A percentile compares a stretch with the other conserved stretches of the same genome.
Evolutionary conservation across 1,140 invertebrate species (phyloP).

Genomic region (Acarapis woodi): DNA sequence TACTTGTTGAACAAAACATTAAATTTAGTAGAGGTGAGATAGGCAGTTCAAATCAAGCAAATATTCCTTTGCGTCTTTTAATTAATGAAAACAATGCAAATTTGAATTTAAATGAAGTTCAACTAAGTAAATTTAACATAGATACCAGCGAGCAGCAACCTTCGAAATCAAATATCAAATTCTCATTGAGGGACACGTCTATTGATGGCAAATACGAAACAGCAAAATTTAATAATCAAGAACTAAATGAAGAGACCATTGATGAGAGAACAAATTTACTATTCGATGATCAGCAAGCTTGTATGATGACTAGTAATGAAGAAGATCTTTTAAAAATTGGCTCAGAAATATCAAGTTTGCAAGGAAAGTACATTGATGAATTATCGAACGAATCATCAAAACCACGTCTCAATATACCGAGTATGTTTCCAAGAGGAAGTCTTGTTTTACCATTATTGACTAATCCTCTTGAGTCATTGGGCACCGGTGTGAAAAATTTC

Average conservation of each 20-base stretch:
- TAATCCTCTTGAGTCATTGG: slow-evolving; percentile 12
- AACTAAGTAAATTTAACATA: no score
- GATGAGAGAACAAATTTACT: slow-evolving; percentile 1
- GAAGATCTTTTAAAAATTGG: no score
- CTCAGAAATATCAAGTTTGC: no score
- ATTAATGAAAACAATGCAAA: background rate
- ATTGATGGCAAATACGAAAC: background rate
- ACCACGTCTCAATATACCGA: slow-evolving; percentile 17
- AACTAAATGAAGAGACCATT: background rate
- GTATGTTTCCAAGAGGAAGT: slow-evolving; percentile 32
- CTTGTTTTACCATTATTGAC: slow-evolving; percentile 33
- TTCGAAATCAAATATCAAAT: no score
- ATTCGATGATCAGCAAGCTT: background rate
- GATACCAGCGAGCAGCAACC: no score
- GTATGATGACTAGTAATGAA: no score
- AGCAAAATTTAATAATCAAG: background rate
- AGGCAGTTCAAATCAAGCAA: background rate
- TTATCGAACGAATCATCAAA: background rate
- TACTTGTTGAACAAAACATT: slow-evolving; percentile 16
- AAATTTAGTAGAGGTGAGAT: background rate
- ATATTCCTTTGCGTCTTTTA: background rate
- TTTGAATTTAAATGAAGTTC: no score
- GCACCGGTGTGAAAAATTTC: slow-evolving; percentile 4
- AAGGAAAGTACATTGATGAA: no score
- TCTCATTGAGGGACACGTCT: no score